Conservation (phyloP, 2,113 vertebrate species). For the Apistogramma diplotaenia region DNA sequence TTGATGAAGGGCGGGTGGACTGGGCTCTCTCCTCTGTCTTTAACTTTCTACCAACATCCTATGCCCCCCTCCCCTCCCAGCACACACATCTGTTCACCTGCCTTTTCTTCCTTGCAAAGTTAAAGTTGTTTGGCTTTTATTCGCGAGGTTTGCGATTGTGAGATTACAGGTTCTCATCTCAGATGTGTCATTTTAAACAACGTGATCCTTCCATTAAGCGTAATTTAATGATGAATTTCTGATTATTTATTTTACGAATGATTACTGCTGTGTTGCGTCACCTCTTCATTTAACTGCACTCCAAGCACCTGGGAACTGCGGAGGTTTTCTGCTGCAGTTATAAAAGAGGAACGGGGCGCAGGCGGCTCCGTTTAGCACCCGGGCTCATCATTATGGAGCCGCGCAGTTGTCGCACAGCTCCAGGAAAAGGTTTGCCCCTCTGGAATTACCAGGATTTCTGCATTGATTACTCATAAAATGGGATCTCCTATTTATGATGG, state of each 20-base stretch:
- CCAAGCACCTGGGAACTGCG: not conserved
- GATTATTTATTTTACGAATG: not conserved
- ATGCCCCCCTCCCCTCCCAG: no score
- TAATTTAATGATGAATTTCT: no score
- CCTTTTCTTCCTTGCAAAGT: not conserved
- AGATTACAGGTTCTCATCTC: not conserved
- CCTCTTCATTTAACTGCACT: not conserved
- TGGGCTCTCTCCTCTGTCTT: not conserved
- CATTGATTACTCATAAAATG: not conserved
- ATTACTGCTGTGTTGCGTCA: not conserved
- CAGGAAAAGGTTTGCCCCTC: not conserved
- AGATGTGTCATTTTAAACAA: not conserved
- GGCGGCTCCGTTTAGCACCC: not conserved
- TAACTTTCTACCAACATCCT: not conserved
- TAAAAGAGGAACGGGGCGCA: not conserved
- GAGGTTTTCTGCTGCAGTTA: not conserved
- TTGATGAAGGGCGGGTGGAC: conserved; percentile 46
- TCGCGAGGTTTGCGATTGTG: not conserved
- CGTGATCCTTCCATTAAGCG: not conserved
- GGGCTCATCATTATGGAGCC: not conserved
- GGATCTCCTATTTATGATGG: not conserved
- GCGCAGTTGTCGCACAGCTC: not conserved
- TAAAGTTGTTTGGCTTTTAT: not conserved
- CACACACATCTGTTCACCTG: not conserved
- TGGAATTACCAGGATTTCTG: not conserved